These are phyloP conservation scores for Anas platyrhynchos DNA, from an alignment of 2,113 vertebrate genomes.

Conservation along the genomic window DNA sequence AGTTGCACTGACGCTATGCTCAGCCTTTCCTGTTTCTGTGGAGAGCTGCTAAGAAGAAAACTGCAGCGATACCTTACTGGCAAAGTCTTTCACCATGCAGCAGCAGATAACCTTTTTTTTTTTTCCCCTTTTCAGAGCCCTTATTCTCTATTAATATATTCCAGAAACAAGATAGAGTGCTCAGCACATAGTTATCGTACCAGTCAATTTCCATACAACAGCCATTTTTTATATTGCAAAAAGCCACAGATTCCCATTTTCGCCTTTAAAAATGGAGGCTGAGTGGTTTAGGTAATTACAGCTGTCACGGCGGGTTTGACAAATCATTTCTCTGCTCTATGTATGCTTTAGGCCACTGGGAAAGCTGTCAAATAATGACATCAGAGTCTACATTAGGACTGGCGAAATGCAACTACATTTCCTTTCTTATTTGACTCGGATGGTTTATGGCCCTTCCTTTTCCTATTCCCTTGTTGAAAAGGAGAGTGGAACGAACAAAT, in stretches of 20 bases:
- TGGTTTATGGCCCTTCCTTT: conserved; percentile 6
- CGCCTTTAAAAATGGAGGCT: neutral
- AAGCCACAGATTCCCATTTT: neutral
- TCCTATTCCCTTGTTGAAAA: neutral
- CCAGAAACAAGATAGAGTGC: neutral
- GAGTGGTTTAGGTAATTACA: conserved; percentile 12
- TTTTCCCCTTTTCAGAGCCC: neutral
- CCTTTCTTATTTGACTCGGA: conserved; percentile 3
- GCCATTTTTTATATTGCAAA: neutral
- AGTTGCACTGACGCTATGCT: neutral
- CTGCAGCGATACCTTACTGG: neutral
- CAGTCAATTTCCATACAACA: neutral
- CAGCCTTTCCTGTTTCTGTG: neutral
- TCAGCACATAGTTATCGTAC: neutral
- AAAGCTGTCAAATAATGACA: conserved; percentile 49
- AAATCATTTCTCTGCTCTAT: conserved; percentile 28
- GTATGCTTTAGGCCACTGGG: conserved; percentile 38
- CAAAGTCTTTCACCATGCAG: neutral
- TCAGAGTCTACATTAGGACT: neutral
- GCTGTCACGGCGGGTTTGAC: conserved; percentile 21
- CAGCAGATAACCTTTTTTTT: neutral
- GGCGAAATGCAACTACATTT: conserved; percentile 30
- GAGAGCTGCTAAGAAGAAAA: neutral
- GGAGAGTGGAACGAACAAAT: neutral
- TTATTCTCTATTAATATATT: neutral